Conservation (phyloP, 2,797 vertebrate species). For the Rousettus madagascariensis region DNA sequence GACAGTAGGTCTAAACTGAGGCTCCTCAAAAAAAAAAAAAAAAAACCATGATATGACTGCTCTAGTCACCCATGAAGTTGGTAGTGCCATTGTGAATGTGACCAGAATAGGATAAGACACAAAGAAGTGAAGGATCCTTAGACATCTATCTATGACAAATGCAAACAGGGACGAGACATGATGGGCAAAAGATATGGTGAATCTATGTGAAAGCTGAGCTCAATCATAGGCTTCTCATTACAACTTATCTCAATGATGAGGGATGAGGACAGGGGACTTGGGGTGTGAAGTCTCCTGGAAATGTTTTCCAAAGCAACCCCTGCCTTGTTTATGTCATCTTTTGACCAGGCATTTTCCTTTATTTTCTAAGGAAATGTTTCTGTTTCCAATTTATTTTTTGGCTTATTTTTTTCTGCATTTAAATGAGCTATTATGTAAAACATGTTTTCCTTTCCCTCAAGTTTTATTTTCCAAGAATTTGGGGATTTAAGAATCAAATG, state of each 20-base stretch:
- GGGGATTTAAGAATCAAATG: neutral
- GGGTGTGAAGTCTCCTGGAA: accelerated
- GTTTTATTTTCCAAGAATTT: neutral
- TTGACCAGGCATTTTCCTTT: neutral
- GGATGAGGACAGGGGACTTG: neutral
- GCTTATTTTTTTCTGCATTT: neutral
- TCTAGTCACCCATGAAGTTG: neutral
- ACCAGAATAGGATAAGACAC: neutral
- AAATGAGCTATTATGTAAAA: neutral
- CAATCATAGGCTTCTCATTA: neutral
- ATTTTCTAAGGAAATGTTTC: neutral
- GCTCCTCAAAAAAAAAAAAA: too few relatives aligned
- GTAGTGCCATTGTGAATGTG: neutral
- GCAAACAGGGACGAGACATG: neutral
- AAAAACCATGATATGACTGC: neutral
- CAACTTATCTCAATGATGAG: accelerated
- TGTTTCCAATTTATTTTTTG: too few relatives aligned
- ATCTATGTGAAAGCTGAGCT: neutral
- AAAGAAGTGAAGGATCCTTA: too few relatives aligned
- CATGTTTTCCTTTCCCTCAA: neutral
- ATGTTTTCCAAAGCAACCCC: accelerated
- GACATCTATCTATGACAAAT: neutral
- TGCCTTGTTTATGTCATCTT: accelerated
- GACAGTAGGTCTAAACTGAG: neutral
- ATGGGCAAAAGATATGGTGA: accelerated